Percentiles rank a stretch among this genome's conserved stretches.
Evolutionary conservation across 2,888 invertebrate genomes (phyloP).

Genomic region (Perizoma affinitatum): DNA sequence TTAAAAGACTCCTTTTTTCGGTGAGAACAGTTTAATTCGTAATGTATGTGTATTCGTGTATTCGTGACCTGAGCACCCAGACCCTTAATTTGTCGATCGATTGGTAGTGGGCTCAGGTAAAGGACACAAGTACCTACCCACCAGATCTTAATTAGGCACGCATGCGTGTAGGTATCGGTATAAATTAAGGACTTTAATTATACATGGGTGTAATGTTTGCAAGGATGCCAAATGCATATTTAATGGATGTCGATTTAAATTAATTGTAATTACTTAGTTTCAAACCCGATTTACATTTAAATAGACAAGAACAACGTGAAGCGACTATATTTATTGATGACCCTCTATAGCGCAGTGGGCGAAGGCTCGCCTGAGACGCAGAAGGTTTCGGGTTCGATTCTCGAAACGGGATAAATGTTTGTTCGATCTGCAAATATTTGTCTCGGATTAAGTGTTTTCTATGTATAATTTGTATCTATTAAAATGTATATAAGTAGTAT

Average conservation of each 20-base stretch:
- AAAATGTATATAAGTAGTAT: no score
- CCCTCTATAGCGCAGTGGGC: no score
- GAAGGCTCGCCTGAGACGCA: no score
- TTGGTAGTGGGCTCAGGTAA: slow-evolving; percentile 37
- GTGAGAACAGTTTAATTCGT: slow-evolving; percentile 56
- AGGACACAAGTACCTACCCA: slow-evolving; percentile 19
- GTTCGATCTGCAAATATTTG: no score
- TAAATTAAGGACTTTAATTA: slow-evolving; percentile 23
- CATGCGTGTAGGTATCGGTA: slow-evolving; percentile 25
- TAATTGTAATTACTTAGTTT: slow-evolving; percentile 1
- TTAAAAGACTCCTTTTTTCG: slow-evolving; percentile 56
- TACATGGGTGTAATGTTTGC: slow-evolving; percentile 19
- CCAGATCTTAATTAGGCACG: slow-evolving; percentile 26
- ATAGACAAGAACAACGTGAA: background rate
- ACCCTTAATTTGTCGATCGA: slow-evolving; percentile 44
- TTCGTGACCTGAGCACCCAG: slow-evolving; percentile 39
- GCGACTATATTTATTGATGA: background rate
- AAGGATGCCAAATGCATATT: slow-evolving; percentile 3
- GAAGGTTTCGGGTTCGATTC: no score
- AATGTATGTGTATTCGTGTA: slow-evolving; percentile 14
- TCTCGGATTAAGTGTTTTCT: no score
- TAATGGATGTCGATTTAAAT: background rate
- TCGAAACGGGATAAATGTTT: no score
- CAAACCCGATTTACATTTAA: background rate
- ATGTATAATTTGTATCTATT: no score